Evolutionary conservation across 1,140 invertebrate genomes (phyloP).

Genomic region (Reticulitermes speratus): DNA sequence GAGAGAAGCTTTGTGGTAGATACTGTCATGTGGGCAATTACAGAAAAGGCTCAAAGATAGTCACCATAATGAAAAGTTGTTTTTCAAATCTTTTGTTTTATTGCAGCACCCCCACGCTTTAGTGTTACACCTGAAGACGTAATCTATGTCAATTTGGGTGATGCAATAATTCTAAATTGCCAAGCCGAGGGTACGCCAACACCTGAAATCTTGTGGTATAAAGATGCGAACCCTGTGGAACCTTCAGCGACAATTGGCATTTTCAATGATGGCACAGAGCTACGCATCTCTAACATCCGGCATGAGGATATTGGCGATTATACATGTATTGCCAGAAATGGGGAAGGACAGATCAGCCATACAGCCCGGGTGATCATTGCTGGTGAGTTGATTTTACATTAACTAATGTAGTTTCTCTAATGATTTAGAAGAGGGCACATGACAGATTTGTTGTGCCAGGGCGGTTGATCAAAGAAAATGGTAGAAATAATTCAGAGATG

Average conservation of each 20-base stretch:
- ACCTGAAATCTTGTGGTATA: conserved; percentile 90
- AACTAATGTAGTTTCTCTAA: conserved; percentile 42
- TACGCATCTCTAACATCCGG: conserved; percentile 85
- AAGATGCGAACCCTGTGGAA: conserved; percentile 86
- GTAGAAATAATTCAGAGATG: not conserved
- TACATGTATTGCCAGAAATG: conserved; percentile 90
- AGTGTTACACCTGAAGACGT: conserved; percentile 88
- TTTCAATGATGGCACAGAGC: conserved; percentile 87
- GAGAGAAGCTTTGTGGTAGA: no score
- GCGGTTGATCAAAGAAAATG: not conserved
- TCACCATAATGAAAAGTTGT: no score
- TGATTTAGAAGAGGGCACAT: not conserved
- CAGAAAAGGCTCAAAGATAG: no score
- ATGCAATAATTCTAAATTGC: conserved; percentile 92
- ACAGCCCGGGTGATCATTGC: conserved; percentile 93
- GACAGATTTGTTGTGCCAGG: not conserved
- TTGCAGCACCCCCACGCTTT: conserved; percentile 81
- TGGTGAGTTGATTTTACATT: conserved; percentile 59
- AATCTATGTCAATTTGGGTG: conserved; percentile 90
- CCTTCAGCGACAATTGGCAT: conserved; percentile 79
- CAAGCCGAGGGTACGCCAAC: conserved; percentile 90
- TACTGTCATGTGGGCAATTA: no score
- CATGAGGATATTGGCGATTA: conserved; percentile 94
- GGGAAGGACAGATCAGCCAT: conserved; percentile 91
- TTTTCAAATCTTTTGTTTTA: not conserved